A percentile compares a stretch with the other conserved stretches of the same genome.
phyloP scores from a whole-genome alignment of 2,113 vertebrate species.

The Oryzias melastigma region DNA sequence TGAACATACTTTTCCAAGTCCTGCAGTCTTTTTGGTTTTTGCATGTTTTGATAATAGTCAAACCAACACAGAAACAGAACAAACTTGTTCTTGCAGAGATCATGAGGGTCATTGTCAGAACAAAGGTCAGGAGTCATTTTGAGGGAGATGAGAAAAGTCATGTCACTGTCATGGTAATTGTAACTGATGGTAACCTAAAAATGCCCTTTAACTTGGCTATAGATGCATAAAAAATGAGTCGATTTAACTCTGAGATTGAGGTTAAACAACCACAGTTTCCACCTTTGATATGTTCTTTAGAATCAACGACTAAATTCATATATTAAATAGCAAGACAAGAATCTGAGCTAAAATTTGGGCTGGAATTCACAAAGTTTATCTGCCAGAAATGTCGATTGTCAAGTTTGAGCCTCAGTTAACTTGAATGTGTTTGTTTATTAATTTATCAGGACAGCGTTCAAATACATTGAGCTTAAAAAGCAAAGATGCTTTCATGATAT shows the following conservation, averaged over 20 bases:
- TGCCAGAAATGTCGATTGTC: no score
- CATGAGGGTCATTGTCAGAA: conserved; percentile 27
- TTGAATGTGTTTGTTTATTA: no score
- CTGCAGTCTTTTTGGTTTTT: conserved; percentile 4
- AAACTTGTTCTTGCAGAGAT: conserved; percentile 24
- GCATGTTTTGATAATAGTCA: neutral
- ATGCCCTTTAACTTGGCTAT: conserved; percentile 31
- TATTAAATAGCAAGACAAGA: no score
- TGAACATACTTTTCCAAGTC: no score
- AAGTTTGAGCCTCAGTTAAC: no score
- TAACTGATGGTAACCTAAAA: conserved; percentile 21
- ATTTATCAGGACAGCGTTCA: no score
- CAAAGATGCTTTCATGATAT: no score
- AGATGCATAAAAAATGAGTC: neutral
- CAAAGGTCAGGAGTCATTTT: conserved; percentile 25
- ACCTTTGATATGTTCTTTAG: no score
- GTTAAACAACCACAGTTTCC: neutral
- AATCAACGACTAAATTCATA: no score
- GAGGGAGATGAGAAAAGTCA: conserved; percentile 8
- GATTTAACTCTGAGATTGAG: neutral
- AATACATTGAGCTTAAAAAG: no score
- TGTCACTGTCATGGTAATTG: conserved; percentile 39
- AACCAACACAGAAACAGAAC: conserved; percentile 1
- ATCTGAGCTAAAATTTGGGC: no score
- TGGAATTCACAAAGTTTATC: no score